Evolutionary conservation across 2,888 invertebrate genomes (phyloP), one percentile per base, ranked within the genome.

Genomic region (Stenodera caucasica): DNA sequence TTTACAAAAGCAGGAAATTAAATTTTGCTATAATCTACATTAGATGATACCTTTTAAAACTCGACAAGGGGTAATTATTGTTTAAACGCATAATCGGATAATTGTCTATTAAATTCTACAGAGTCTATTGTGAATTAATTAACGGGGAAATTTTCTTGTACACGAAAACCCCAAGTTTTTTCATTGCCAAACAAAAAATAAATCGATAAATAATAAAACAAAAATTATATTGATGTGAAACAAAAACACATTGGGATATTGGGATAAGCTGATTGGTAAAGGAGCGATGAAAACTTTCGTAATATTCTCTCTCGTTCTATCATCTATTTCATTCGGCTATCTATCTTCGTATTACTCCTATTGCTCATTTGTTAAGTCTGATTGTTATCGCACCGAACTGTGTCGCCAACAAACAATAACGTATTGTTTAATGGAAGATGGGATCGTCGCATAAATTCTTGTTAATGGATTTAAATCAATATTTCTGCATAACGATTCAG

Each of bases 1-100:
- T 45, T 45, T 45, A 21, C 11, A 53, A 33, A 45, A 30, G 32
- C 32, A 57, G 60, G 60, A 60, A 60, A 60, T 60, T 60, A 60
- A 60, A 57, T 60, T 60, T 57, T 29, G 51, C 18, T 33, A 56
- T 51, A 51, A 51, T 50, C 30, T 50, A 50, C 29, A 12, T 29
- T 29, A 30, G 14, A 30, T 50, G 26, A 14, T 35, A 35, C 14
- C 35, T 14, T 35, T 14, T 14, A 2, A 35, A 35, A 4, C n/a
- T 11, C 11, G 14, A 40, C 18, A 40, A 15, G 14, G 18, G 9
- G 9, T 40, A 45, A 45, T 45, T 45, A 45, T 2, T 30, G 9
- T 30, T 30, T 30, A 6, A 6, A 30, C 30, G 4, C 1, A 30
- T 9, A 30, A 2, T 9, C 30, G 7, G 8, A 30, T 9, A 8